These are phyloP conservation scores for Nasonovia ribisnigri DNA, from an alignment of 2,888 invertebrate species.

Conservation along the genomic window DNA sequence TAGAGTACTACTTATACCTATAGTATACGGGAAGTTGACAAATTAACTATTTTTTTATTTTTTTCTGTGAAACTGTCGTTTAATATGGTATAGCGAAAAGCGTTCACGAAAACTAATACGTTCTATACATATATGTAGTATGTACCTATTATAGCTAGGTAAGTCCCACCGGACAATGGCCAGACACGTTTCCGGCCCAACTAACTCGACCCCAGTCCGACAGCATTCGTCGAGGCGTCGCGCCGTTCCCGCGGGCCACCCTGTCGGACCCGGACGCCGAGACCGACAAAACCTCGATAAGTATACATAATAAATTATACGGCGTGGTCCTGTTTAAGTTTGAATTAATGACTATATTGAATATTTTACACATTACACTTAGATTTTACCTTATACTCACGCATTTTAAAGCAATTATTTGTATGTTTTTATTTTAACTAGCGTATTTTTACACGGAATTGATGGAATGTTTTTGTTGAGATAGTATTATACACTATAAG, in stretches of 20 bases:
- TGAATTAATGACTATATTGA: neutral
- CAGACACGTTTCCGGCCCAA: neutral
- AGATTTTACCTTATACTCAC: no score
- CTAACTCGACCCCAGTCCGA: neutral
- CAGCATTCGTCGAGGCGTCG: neutral
- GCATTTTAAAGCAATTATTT: no score
- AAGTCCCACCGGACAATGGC: neutral
- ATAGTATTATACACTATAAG: no score
- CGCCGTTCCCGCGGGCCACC: neutral
- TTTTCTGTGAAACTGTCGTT: neutral
- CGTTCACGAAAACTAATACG: neutral
- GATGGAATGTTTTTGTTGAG: no score
- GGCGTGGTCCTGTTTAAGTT: neutral
- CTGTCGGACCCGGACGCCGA: neutral
- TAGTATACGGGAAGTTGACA: neutral
- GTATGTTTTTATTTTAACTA: no score
- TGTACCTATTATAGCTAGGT: neutral
- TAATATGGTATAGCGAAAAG: neutral
- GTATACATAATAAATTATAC: neutral
- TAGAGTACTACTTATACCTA: neutral
- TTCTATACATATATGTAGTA: neutral
- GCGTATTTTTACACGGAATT: no score
- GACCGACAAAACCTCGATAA: neutral
- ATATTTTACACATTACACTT: no score
- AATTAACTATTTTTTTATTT: conserved; percentile 1